Percentiles rank a stretch among this genome's conserved stretches.
Conservation (phyloP, 2,797 vertebrate genomes). For the Sebastes miniatus region DNA sequence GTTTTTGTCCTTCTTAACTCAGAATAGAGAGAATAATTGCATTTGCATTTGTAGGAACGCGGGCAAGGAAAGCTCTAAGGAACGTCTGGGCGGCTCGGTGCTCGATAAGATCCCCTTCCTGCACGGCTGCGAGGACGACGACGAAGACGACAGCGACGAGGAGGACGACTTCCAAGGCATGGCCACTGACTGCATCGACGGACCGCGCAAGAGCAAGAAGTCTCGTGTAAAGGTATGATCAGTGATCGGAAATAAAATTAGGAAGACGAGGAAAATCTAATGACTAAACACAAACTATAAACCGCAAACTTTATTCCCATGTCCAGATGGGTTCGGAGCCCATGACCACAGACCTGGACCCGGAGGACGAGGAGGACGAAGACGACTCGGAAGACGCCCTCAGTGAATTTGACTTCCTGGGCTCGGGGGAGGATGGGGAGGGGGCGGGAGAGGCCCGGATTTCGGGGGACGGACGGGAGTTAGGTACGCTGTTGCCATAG, state of each 20-base stretch:
- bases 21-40: background rate
- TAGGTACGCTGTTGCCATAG: slow-evolving; percentile 82
- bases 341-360: slow-evolving; percentile 87
- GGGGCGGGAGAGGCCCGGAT: slow-evolving; percentile 85
- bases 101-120: slow-evolving; percentile 90
- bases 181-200: slow-evolving; percentile 82
- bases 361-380: slow-evolving; percentile 91
- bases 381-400: slow-evolving; percentile 93
- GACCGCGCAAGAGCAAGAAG: slow-evolving; percentile 85
- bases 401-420: slow-evolving; percentile 91
- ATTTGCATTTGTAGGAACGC: slow-evolving; percentile 81
- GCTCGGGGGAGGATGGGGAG: slow-evolving; percentile 90
- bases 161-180: slow-evolving; percentile 89
- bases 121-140: slow-evolving; percentile 87
- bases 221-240: slow-evolving; percentile 82
- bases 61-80: slow-evolving; percentile 85
- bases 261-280: fast-evolving
- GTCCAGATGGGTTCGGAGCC: slow-evolving; percentile 84
- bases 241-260: background rate
- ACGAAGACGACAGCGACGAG: slow-evolving; percentile 91
- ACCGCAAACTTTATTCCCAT: background rate
- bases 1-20: background rate
- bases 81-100: slow-evolving; percentile 79
- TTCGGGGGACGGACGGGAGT: slow-evolving; percentile 86
- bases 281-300: background rate